Conservation (phyloP, 2,888 invertebrate genomes). For the Troides helena region DNA sequence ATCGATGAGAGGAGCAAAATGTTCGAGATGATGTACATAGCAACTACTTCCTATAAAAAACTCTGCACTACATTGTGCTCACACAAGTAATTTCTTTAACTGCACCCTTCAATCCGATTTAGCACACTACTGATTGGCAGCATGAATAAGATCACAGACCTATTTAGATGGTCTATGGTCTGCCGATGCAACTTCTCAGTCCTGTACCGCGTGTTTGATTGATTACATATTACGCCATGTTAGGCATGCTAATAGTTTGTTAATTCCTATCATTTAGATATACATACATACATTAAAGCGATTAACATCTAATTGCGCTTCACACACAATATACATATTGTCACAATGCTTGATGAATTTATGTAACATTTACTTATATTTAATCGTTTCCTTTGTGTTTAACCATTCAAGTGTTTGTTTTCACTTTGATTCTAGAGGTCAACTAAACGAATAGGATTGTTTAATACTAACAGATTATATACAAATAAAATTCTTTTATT, state of each 20-base stretch:
- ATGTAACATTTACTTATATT: neutral
- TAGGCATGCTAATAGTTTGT: conserved; percentile 28
- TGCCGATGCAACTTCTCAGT: neutral
- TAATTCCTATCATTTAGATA: conserved; percentile 24
- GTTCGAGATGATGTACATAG: too few species aligned
- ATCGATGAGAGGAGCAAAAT: too few species aligned
- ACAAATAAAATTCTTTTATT: neutral
- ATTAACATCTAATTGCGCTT: conserved; percentile 23
- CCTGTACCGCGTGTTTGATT: conserved; percentile 8
- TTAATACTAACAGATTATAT: neutral
- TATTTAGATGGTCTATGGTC: too few species aligned
- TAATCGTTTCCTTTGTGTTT: neutral
- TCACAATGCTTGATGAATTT: neutral
- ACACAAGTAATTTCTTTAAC: too few species aligned
- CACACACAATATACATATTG: conserved; percentile 5
- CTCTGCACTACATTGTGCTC: too few species aligned
- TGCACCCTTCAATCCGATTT: too few species aligned
- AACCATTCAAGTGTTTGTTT: neutral
- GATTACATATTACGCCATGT: conserved; percentile 23
- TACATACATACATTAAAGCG: conserved; percentile 19
- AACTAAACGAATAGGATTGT: neutral
- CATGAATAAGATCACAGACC: too few species aligned
- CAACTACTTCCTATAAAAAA: too few species aligned
- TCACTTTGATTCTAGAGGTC: neutral
- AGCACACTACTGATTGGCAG: too few species aligned